phyloP scores from a whole-genome alignment of 2,113 vertebrate species.

The Pelmatolapia mariae region DNA sequence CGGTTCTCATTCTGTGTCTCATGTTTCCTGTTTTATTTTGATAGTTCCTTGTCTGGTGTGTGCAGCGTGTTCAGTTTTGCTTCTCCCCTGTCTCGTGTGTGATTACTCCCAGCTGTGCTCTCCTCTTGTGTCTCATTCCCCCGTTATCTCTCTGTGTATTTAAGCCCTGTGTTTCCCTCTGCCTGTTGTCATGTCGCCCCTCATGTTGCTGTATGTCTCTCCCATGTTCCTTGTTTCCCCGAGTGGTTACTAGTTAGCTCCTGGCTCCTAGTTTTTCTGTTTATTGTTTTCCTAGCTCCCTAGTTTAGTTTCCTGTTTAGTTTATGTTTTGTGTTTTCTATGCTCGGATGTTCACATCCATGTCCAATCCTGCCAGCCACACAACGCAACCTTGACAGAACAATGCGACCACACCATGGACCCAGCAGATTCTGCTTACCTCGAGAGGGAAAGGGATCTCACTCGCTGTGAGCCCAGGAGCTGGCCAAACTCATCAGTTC shows the following conservation, averaged over 20 bases:
- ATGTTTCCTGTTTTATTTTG: background rate
- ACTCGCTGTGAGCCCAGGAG: background rate
- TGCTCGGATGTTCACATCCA: background rate
- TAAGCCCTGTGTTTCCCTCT: background rate
- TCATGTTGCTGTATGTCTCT: background rate
- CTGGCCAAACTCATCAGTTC: background rate
- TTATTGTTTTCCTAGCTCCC: background rate
- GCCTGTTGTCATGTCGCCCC: background rate
- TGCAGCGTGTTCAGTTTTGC: background rate
- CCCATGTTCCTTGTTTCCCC: background rate
- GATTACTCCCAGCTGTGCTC: background rate
- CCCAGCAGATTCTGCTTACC: background rate
- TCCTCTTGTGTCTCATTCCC: background rate
- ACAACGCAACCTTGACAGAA: background rate
- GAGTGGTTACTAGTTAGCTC: background rate
- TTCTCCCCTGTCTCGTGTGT: background rate
- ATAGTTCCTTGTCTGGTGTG: background rate
- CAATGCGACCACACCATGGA: background rate
- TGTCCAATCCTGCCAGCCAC: background rate
- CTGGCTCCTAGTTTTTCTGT: background rate
- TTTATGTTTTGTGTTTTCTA: background rate
- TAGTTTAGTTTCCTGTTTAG: background rate
- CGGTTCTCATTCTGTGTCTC: background rate
- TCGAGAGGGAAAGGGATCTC: background rate
- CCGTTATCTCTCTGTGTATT: background rate